Conservation (phyloP, 2,113 vertebrate species). For the Lonchura striata region DNA sequence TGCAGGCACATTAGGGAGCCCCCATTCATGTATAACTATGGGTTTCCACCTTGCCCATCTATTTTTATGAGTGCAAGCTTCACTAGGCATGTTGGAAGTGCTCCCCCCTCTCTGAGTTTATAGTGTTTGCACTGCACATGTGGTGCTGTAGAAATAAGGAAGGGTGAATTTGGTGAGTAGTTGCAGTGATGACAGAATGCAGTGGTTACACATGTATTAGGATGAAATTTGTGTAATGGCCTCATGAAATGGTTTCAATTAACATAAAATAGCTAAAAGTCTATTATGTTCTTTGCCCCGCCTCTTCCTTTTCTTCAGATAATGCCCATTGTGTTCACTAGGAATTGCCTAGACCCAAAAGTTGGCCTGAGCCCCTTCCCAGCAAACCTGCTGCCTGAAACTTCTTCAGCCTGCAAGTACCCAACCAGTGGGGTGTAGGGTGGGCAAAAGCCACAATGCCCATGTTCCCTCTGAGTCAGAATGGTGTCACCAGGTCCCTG, state of each 20-base stretch:
- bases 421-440: fast-evolving
- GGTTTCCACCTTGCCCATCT: neutral
- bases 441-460: neutral
- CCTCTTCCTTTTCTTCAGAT: neutral
- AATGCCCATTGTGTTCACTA: neutral
- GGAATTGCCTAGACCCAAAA: neutral
- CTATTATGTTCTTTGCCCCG: fast-evolving
- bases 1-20: conserved; percentile 9
- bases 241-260: neutral
- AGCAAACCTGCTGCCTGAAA: neutral
- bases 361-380: neutral
- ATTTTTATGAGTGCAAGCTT: neutral
- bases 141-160: neutral
- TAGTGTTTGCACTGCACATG: neutral
- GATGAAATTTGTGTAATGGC: neutral
- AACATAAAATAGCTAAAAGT: neutral
- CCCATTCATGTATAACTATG: neutral
- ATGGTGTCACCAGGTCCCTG: neutral
- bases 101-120: neutral
- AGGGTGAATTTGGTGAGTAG: neutral
- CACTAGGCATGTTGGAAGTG: neutral
- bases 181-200: neutral
- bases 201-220: neutral
- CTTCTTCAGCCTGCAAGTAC: neutral
- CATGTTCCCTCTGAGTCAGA: neutral